Conservation (phyloP, 2,888 invertebrate genomes). For the Morinoia aosen region DNA sequence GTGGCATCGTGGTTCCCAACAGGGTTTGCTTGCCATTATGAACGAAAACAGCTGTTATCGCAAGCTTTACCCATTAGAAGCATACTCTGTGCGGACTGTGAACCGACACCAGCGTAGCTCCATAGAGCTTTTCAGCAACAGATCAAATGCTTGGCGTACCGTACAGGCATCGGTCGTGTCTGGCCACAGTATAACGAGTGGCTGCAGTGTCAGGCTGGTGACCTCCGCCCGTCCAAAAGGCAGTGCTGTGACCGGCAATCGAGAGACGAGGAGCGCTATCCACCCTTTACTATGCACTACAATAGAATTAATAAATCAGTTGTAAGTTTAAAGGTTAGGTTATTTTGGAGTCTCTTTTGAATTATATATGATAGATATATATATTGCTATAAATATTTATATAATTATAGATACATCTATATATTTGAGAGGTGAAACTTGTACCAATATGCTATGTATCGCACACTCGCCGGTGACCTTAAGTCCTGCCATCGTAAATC, state of each 20-base stretch:
- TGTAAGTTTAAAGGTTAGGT: slow-evolving; percentile 53
- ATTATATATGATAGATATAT: slow-evolving; percentile 53
- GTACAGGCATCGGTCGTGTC: background rate
- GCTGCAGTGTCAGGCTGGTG: background rate
- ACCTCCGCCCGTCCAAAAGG: background rate
- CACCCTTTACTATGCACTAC: slow-evolving; percentile 52
- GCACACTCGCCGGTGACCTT: slow-evolving; percentile 46
- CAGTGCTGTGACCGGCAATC: slow-evolving; percentile 4
- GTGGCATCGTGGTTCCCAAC: too few relatives aligned
- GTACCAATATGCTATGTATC: slow-evolving; percentile 47
- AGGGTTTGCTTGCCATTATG: too few relatives aligned
- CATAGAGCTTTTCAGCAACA: background rate
- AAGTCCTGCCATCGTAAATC: slow-evolving; percentile 38
- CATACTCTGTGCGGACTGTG: background rate
- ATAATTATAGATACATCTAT: slow-evolving; percentile 52
- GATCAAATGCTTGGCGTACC: background rate
- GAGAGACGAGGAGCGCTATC: slow-evolving; percentile 9
- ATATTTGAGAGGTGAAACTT: slow-evolving; percentile 51
- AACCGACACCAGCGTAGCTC: background rate
- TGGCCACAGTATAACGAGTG: background rate
- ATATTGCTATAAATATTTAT: slow-evolving; percentile 53
- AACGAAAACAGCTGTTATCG: too few relatives aligned
- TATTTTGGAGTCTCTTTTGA: slow-evolving; percentile 53
- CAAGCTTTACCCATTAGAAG: too few relatives aligned
- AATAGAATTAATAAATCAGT: slow-evolving; percentile 50